Base-by-base conservation (phyloP, 1,140 invertebrate species). In the Heliconius hewitsoni region DNA sequence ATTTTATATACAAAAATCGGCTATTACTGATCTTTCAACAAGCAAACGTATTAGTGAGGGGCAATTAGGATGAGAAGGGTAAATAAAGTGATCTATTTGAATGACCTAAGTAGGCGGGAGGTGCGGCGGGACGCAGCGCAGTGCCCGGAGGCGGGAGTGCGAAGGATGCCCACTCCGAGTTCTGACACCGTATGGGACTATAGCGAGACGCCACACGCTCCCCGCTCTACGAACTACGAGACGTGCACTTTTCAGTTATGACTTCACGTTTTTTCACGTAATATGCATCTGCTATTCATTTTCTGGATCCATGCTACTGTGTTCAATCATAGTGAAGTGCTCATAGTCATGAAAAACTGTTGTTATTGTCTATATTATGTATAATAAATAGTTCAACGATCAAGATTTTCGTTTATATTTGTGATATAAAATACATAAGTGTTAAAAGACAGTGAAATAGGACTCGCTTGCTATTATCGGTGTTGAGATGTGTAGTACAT, bases 121-220 rank as follows among this genome's bases (percentile, higher is more conserved):
- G 76, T 81, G 84, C 82, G 85, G 84, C 82, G 85, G 87, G 84
- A 83, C 81, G 86, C 81, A 84, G 86, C 81, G 83, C 85, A 83
- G 77, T 83, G 79, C 81, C 78, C 83, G 83, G 82, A 85, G 86
- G 86, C 89, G 86, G 86, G 85, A 85, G 85, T 81, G 76, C 82
- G 74, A 84, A 89, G 88, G 89, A 90, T 89, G 89, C 83, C 87
- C 90, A 90, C 91, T 92, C 87, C 82, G 83, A 34, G 30, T 34
- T 34, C 30, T 34, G 30, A 86, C 75, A 83, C 83, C 84, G 85
- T 85, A 85, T 85, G 83, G 84, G 80, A 82, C 74, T 87, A 89
- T 78, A 85, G 86, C 83, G 88, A 87, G 89, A 90, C 90, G 91
- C 79, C 78, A 78, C 81, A 82, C 82, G 76, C 23, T 78, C 46